Base-by-base conservation (phyloP, 37 sponge, comb jelly and placozoan species). In the Geodia barretti region DNA sequence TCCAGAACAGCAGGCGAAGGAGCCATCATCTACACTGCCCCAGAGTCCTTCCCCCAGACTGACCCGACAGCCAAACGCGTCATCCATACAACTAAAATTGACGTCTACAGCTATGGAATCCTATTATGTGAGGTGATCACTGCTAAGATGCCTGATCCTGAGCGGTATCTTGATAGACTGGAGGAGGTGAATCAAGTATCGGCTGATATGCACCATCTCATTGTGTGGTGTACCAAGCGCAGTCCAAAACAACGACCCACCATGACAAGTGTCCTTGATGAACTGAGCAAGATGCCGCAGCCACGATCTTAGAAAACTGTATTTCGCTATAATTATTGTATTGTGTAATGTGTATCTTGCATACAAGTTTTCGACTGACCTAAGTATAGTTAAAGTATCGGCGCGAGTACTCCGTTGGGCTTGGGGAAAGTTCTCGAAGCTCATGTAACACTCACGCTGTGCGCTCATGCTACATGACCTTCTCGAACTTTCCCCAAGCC, bases 71-170 rank as follows among this genome's bases (percentile, higher is more conserved):
- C n/a, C n/a, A n/a, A n/a, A n/a, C n/a, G n/a, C n/a, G n/a, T n/a
- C n/a, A n/a, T n/a, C n/a, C 94, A 89, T 38, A 85, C 79, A 19
- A 72, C 90, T 26, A 94, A 94, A 78, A 78, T 90, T 41, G 95
- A 94, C 62, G 88, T 87, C 29, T 94, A 75, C 74, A 94, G 95
- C 39, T 94, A 78, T 78, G 95, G 91, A 21, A 84, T 90, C 17
- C 83, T 94, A 41, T 43, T 90, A 42, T 14, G 67, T 31, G 94
- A 94, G 82, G 77, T 88, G 38, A 54, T 72, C 73, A 24, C 60
- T 24, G 31, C 41, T 26, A 64, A 60, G n/a, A 39, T 89, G 30
- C 94, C 94, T 29, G 61, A 68, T 21, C 64, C 71, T 26, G 82
- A 78, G 2, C 59, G 61, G 14, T 59, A 39, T 58, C 63, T 32